Percentiles rank a stretch among this genome's conserved stretches.
Conservation (phyloP, 2,797 vertebrate species). For the Coracias cyanogaster region DNA sequence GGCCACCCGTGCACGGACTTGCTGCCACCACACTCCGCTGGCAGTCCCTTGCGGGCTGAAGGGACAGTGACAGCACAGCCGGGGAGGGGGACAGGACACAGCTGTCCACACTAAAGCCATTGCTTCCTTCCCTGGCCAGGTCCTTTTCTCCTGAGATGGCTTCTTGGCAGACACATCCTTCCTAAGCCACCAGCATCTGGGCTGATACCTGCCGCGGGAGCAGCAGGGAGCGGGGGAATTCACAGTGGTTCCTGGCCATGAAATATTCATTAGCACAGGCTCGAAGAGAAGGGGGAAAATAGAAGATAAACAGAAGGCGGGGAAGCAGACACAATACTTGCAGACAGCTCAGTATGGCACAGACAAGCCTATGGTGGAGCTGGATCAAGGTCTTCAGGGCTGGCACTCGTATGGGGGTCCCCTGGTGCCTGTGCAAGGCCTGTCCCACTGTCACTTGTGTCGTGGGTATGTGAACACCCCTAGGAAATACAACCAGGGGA, state of each 20-base stretch:
- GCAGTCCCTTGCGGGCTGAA: neutral
- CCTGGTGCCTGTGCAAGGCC: neutral
- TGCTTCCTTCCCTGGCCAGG: neutral
- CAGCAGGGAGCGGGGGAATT: neutral
- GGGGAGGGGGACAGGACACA: neutral
- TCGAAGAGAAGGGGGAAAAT: neutral
- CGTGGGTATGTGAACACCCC: rapidly evolving
- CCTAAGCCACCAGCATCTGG: neutral
- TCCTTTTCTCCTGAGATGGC: neutral
- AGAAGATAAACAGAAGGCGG: neutral
- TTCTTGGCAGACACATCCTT: neutral
- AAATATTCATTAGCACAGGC: slow-evolving; percentile 51
- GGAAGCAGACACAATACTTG: neutral
- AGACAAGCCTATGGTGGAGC: neutral
- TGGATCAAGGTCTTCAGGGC: neutral
- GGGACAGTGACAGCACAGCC: rapidly evolving
- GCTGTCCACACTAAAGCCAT: neutral
- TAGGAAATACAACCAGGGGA: neutral
- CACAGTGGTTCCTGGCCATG: neutral
- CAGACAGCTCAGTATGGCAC: neutral
- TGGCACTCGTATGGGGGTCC: neutral
- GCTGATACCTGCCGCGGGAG: neutral
- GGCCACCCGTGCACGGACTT: rapidly evolving
- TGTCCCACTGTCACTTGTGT: neutral
- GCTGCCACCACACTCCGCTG: rapidly evolving